Evolutionary conservation across 2,113 vertebrate species (phyloP), one percentile per base, ranked within the genome.

Genomic region (Xenopus laevis): DNA sequence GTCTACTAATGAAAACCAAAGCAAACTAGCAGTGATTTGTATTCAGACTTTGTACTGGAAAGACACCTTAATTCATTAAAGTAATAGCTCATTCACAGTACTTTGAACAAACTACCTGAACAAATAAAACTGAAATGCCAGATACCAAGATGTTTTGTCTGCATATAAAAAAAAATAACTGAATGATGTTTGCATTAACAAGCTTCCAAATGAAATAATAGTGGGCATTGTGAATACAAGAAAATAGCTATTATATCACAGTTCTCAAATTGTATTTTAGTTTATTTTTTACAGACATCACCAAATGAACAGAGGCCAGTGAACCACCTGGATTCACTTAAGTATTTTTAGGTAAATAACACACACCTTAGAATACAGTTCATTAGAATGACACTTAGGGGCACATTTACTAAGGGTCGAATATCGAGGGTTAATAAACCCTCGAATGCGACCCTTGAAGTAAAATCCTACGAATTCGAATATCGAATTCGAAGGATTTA

Each of bases 51-150:
- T 55, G 59, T 57, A 55, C 58, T 40, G 45, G 45, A 46, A 69
- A 66, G 50, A 70, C 50, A 76, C 62, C 27, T 64, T 76, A 76
- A 76, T 76, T 58, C 66, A 61, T 69, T 57, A 63, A 76, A 33
- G 66, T 63, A 76, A 76, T 53, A 57, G 65, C 58, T 62, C 65
- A 62, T 75, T 75, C 58, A 69, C 59, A 69, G 58, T 69, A 66
- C 59, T 63, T 76, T 69, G 74, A 53, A 75, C 57, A 52, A 68
- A 62, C 45, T 62, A 75, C 72, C 65, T 75, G 66, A 55, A 62
- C 17, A 75, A 21, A 68, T 65, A 63, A 45, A 63, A 69, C 74
- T 30, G 33, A 69, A 69, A 69, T 63, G 66, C 61, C 58, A 76
- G 18, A 61, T 53, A 53, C 65, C 72, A 68, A 44, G 72, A 53